phyloP scores from a whole-genome alignment of 2,888 invertebrate genomes.

The Meganola albula region DNA sequence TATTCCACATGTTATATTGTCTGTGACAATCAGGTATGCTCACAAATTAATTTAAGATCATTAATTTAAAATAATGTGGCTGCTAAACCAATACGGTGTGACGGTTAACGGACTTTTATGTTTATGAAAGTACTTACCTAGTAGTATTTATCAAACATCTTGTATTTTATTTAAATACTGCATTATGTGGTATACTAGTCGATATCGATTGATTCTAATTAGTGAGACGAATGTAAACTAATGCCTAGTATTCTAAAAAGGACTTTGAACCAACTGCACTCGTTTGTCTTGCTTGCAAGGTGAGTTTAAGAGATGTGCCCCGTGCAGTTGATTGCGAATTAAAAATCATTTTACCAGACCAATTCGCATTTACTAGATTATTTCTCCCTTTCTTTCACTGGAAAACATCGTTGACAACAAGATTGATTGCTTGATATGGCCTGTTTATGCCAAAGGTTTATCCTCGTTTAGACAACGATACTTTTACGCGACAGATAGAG shows the following conservation, averaged over 20 bases:
- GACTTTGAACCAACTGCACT: slow-evolving; percentile 51
- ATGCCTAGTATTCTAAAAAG: slow-evolving; percentile 67
- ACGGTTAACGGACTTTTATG: slow-evolving; percentile 26
- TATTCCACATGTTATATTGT: slow-evolving; percentile 37
- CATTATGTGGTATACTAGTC: slow-evolving; percentile 37
- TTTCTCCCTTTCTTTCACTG: too few relatives aligned
- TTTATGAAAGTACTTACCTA: slow-evolving; percentile 14
- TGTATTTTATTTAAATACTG: slow-evolving; percentile 51
- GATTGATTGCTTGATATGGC: too few relatives aligned
- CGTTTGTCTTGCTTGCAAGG: slow-evolving; percentile 6
- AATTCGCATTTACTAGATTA: too few relatives aligned
- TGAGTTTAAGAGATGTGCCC: too few relatives aligned
- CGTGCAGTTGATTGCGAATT: slow-evolving; percentile 46
- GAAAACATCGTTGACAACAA: too few relatives aligned
- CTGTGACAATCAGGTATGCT: slow-evolving; percentile 52
- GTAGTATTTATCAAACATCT: slow-evolving; percentile 58
- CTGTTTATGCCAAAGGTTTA: too few relatives aligned
- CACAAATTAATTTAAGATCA: slow-evolving; percentile 39
- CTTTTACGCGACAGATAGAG: too few relatives aligned
- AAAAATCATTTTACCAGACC: too few relatives aligned
- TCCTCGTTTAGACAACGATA: too few relatives aligned
- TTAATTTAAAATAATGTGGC: slow-evolving; percentile 33
- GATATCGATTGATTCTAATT: slow-evolving; percentile 52
- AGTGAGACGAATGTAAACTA: slow-evolving; percentile 64
- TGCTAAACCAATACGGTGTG: slow-evolving; percentile 35